These are phyloP conservation scores for Parapristionchus giblindavisi DNA, from an alignment of 2,888 invertebrate species.

Conservation along the genomic window DNA sequence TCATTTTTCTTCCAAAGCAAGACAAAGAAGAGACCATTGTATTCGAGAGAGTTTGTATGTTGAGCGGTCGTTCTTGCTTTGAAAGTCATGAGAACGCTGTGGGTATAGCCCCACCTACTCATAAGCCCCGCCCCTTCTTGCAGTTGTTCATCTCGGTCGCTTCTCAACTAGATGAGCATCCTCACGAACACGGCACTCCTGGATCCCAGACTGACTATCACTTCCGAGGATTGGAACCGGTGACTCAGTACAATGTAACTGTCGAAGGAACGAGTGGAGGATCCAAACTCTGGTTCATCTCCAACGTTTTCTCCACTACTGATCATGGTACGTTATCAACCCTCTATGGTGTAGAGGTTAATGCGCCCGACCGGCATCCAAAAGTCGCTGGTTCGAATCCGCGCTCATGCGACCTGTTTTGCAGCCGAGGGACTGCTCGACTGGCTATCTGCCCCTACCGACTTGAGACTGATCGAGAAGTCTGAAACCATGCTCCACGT, in stretches of 20 bases:
- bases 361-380: neutral
- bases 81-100: too few relatives aligned
- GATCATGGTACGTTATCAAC: constrained; percentile 48
- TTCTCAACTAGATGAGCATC: constrained; percentile 58
- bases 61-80: too few relatives aligned
- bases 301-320: constrained; percentile 65
- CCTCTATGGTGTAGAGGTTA: neutral
- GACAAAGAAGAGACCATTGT: too few relatives aligned
- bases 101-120: constrained; percentile 6
- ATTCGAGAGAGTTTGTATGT: too few relatives aligned
- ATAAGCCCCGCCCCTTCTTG: constrained; percentile 12
- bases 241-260: constrained; percentile 68
- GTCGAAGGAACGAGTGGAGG: constrained; percentile 58
- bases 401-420: too few relatives aligned
- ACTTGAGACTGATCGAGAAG: constrained; percentile 68
- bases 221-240: constrained; percentile 63
- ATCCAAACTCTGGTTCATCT: constrained; percentile 66
- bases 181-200: constrained; percentile 53
- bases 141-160: constrained; percentile 63
- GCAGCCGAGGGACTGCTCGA: constrained; percentile 57
- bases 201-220: constrained; percentile 62
- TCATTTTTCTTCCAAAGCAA: too few relatives aligned
- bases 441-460: constrained; percentile 68
- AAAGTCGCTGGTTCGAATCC: too few relatives aligned
- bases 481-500: constrained; percentile 69